Evolutionary conservation across 1,140 invertebrate genomes (phyloP), one percentile per base, ranked within the genome.

Genomic region (Antheraea pernyi): DNA sequence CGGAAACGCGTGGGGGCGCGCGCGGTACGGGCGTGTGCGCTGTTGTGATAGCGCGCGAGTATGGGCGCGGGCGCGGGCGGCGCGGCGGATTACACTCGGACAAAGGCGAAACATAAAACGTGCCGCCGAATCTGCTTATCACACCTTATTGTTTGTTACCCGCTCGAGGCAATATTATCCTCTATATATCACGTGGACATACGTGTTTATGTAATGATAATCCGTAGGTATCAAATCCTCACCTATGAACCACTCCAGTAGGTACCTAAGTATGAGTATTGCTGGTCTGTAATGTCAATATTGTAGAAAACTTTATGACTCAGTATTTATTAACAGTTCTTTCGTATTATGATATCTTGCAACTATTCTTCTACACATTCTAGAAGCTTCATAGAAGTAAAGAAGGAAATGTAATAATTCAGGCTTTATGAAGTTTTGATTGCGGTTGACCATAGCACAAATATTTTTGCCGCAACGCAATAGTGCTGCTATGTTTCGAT

Each of bases 41-140:
- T 30, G 22, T 30, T 30, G 22, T 30, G 22, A 30, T 30, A 30
- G 22, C 22, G 22, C 22, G 22, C 22, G 4, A 30, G 22, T 30
- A 48, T 36, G 59, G 59, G 59, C 36, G 59, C 11, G 30, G 18
- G 59, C 53, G 62, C 53, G 64, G 72, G 72, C 73, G 74, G 22
- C 22, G 85, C 86, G 85, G 87, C 81, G 85, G 86, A 85, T 84
- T 84, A 88, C 68, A 72, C 77, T 82, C 78, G 82, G 85, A 88
- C 87, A 91, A 89, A 91, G 86, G 84, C 78, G 72, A 69, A 22
- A 89, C 85, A 86, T 91, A 76, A 91, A 91, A 91, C 70, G 82
- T 61, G 78, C 89, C 89, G 89, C 82, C 82, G 82, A 87, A 88
- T 88, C 85, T 84, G 79, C 85, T 89, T 90, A 91, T 89, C 87